These are phyloP conservation scores for Noctua fimbriata DNA, from an alignment of 2,888 invertebrate species.

Conservation along the genomic window DNA sequence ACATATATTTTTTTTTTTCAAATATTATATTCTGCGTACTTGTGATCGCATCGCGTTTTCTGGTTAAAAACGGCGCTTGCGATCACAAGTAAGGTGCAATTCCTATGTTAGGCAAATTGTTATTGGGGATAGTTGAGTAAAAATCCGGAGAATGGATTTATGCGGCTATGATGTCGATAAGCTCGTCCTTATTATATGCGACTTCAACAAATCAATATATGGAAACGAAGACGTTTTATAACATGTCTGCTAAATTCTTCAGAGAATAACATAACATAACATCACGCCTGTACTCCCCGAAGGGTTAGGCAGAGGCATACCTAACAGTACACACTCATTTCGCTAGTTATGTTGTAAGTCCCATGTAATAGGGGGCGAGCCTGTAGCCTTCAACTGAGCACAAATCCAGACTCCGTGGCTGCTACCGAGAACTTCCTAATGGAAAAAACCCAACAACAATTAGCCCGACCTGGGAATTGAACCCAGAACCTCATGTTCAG, in stretches of 20 bases:
- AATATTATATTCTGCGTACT: not conserved
- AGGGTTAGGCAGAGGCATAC: not conserved
- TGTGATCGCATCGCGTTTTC: too few relatives aligned
- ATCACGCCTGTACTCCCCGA: not conserved
- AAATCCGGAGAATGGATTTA: not conserved
- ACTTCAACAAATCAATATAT: not conserved
- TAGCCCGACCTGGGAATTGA: not conserved
- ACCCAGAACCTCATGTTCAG: not conserved
- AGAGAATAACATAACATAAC: not conserved
- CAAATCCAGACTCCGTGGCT: not conserved
- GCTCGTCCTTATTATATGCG: not conserved
- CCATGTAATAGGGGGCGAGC: not conserved
- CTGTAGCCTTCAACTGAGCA: not conserved
- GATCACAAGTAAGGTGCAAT: too few relatives aligned
- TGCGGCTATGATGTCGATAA: not conserved
- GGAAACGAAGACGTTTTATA: not conserved
- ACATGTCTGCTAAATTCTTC: not conserved
- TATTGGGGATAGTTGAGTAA: not conserved
- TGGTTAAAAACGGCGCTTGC: too few relatives aligned
- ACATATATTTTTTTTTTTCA: too few relatives aligned
- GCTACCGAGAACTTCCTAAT: not conserved
- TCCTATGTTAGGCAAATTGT: not conserved
- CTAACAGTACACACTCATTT: not conserved
- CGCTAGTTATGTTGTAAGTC: not conserved
- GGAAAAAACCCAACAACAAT: not conserved